phyloP scores from a whole-genome alignment of 2,888 invertebrate species.

The Leptinotarsa peninsularis region DNA sequence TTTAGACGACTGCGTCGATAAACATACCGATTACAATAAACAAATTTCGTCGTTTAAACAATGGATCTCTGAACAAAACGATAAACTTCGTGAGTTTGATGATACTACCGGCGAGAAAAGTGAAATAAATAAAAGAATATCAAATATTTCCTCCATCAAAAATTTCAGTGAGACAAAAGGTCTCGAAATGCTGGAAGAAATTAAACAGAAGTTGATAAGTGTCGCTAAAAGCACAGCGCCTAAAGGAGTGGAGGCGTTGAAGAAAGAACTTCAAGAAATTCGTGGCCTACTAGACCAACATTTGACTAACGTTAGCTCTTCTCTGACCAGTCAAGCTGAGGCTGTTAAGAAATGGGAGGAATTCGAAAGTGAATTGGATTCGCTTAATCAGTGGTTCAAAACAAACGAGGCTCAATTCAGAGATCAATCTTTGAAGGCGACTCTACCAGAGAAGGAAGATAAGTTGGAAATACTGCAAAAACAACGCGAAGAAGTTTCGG shows the following conservation, averaged over 20 bases:
- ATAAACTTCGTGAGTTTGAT: constrained; percentile 83
- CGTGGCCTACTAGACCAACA: constrained; percentile 77
- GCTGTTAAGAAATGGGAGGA: constrained; percentile 86
- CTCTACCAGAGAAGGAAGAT: constrained; percentile 82
- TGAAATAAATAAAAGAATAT: constrained; percentile 81
- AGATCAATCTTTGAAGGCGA: constrained; percentile 86
- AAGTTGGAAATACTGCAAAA: constrained; percentile 80
- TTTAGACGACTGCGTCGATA: constrained; percentile 86
- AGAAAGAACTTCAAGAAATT: constrained; percentile 79
- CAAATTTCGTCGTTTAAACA: constrained; percentile 82
- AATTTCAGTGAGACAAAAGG: constrained; percentile 75
- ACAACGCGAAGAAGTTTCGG: constrained; percentile 80
- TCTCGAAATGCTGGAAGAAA: constrained; percentile 74
- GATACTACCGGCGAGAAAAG: constrained; percentile 87
- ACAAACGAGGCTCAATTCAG: constrained; percentile 85
- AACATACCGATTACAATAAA: constrained; percentile 84
- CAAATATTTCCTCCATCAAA: constrained; percentile 74
- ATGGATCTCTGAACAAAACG: constrained; percentile 84
- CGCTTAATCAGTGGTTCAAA: constrained; percentile 88
- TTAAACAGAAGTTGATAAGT: constrained; percentile 74
- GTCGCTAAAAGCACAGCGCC: constrained; percentile 85
- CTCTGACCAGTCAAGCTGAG: constrained; percentile 73
- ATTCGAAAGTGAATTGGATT: constrained; percentile 85
- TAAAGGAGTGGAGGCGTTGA: constrained; percentile 79
- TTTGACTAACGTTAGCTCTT: constrained; percentile 72